Evolutionary conservation across 2,113 vertebrate genomes (phyloP), one percentile per base, ranked within the genome.

Genomic region (Cebidichthys violaceus): DNA sequence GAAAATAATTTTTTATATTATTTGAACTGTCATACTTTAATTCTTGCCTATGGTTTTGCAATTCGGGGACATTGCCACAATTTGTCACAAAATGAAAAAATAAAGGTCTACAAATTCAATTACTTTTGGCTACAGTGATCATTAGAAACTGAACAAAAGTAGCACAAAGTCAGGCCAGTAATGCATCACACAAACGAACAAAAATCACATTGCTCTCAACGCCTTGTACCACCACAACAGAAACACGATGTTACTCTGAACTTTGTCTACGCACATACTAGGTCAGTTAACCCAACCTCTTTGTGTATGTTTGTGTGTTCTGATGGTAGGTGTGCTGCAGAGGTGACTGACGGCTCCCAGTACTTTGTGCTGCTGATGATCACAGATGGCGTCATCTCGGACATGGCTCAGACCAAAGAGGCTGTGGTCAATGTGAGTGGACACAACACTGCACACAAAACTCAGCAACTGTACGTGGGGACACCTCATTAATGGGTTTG

Each of bases 321-420:
- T 75, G 50, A 31, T 33, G 6, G 20, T 4, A 98, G 97, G 80
- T 86, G 92, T 18, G 97, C 97, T 0, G 96, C 94, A 45, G 94
- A 96, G 59, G 93, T 97, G 84, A 96, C 95, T 0, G 97, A 98
- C 0, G 97, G 97, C n/a, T 98, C 97, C 0, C 97, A 98, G 92
- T 98, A 98, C 92, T 97, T 97, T 0, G 96, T 98, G 37, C 95
- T 98, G 71, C 96, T 98, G 89, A 97, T 98, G 92, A 96, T 98
- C 95, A 98, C 97, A 0, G 97, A 97, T 0, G 97, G 97, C 0
- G 97, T 97, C 86, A 98, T 98, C 93, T 98, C 97, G 0, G 97
- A 98, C 91, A 98, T 98, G 97, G 95, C 93, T 39, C 97, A 97
- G 89, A 98, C 97, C 77, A 98, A 98, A 94, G 97, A 98, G 86